A percentile compares a stretch with the other conserved stretches of the same genome.
phyloP scores from a whole-genome alignment of 1,140 invertebrate genomes.

The Eciton burchellii region DNA sequence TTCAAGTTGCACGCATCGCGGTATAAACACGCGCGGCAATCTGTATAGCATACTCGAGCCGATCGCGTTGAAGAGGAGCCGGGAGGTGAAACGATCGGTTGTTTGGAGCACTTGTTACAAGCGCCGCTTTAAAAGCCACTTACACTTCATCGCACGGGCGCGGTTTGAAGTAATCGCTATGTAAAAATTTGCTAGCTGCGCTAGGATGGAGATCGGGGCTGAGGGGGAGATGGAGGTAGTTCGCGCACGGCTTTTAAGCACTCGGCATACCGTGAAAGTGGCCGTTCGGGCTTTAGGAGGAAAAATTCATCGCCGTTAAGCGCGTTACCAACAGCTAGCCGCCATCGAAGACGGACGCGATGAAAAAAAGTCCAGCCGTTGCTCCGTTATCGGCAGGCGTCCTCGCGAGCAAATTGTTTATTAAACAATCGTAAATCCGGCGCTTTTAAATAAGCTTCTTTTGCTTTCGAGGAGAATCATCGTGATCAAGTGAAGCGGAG shows the following conservation, averaged over 20 bases:
- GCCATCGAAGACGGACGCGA: conserved; percentile 39
- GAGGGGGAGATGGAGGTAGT: no score
- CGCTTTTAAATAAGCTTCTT: neutral
- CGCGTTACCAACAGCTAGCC: conserved; percentile 48
- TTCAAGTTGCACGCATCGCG: neutral
- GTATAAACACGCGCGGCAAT: conserved; percentile 15
- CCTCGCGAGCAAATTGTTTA: neutral
- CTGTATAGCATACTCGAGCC: conserved; percentile 31
- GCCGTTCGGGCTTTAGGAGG: conserved; percentile 24
- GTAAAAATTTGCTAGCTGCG: conserved; percentile 55
- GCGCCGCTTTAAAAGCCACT: conserved; percentile 47
- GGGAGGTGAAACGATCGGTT: conserved; percentile 26
- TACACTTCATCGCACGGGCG: conserved; percentile 51
- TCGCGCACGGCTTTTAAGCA: conserved; percentile 45
- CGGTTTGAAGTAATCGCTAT: conserved; percentile 55
- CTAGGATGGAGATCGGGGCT: no score
- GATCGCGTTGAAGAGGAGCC: neutral
- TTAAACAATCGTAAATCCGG: conserved; percentile 24
- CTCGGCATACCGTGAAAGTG: conserved; percentile 43
- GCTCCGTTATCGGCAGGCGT: conserved; percentile 8
- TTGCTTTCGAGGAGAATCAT: neutral
- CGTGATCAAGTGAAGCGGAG: neutral
- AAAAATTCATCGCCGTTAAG: conserved; percentile 58
- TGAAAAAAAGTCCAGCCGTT: conserved; percentile 44
- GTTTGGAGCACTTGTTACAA: conserved; percentile 46